Evolutionary conservation across 2,113 vertebrate species (phyloP).

Genomic region (Aptenodytes forsteri): DNA sequence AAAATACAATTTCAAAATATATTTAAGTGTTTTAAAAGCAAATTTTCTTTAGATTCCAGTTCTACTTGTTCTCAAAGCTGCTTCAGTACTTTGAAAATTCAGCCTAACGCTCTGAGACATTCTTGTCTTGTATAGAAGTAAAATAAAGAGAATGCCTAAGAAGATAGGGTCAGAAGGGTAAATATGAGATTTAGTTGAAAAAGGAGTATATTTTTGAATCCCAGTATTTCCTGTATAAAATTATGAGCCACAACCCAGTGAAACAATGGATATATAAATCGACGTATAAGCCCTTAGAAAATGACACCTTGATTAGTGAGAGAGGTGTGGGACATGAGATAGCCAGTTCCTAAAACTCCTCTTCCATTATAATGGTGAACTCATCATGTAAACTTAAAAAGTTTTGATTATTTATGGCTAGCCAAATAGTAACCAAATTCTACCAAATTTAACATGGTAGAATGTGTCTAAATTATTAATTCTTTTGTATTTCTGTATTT

Average conservation of each 20-base stretch:
- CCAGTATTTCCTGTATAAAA: not conserved
- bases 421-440: not conserved
- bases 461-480: not conserved
- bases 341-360: not conserved
- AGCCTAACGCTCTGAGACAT: not conserved
- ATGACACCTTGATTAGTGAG: not conserved
- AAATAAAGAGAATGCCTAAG: not conserved
- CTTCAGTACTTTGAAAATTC: not conserved
- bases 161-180: not conserved
- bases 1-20: not conserved
- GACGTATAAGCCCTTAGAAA: not conserved
- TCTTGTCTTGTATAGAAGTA: not conserved
- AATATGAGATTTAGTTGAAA: not conserved
- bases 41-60: not conserved
- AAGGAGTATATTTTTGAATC: not conserved
- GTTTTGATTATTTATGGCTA: not conserved
- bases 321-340: not conserved
- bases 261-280: not conserved
- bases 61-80: not conserved
- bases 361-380: not conserved
- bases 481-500: not conserved
- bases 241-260: not conserved
- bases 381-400: not conserved
- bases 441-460: not conserved
- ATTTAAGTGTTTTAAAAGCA: not conserved